phyloP scores from a whole-genome alignment of 2,113 vertebrate genomes.

The Carlito syrichta region DNA sequence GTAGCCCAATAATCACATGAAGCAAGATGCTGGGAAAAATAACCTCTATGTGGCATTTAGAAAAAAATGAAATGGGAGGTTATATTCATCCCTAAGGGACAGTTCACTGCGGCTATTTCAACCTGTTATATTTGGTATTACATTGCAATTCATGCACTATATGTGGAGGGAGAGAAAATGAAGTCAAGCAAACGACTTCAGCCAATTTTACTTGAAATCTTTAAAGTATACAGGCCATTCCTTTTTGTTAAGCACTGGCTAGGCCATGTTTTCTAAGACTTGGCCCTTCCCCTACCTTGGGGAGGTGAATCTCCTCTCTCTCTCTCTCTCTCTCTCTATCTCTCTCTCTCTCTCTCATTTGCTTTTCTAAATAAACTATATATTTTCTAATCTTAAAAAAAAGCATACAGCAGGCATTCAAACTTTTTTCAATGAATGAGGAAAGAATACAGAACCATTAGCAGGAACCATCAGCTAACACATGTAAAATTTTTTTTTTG shows the following conservation, averaged over 20 bases:
- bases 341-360: too few relatives aligned
- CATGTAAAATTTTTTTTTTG: too few relatives aligned
- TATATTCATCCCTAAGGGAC: neutral
- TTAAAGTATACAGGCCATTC: neutral
- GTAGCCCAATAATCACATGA: neutral
- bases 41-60: neutral
- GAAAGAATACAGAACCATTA: neutral
- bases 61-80: constrained; percentile 14
- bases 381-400: too few relatives aligned
- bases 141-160: neutral
- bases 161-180: neutral
- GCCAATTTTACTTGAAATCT: constrained; percentile 21
- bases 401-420: neutral
- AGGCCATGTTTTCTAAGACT: too few relatives aligned
- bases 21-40: neutral
- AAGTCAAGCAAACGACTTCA: constrained; percentile 1
- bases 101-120: neutral
- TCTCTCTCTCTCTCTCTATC: too few relatives aligned
- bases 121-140: neutral
- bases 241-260: too few relatives aligned
- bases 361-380: too few relatives aligned
- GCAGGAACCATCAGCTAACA: neutral
- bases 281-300: too few relatives aligned
- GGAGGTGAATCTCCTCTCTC: too few relatives aligned
- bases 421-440: constrained; percentile 1